Evolutionary conservation across 2,888 invertebrate species (phyloP).

Genomic region (Brachycybe producta): DNA sequence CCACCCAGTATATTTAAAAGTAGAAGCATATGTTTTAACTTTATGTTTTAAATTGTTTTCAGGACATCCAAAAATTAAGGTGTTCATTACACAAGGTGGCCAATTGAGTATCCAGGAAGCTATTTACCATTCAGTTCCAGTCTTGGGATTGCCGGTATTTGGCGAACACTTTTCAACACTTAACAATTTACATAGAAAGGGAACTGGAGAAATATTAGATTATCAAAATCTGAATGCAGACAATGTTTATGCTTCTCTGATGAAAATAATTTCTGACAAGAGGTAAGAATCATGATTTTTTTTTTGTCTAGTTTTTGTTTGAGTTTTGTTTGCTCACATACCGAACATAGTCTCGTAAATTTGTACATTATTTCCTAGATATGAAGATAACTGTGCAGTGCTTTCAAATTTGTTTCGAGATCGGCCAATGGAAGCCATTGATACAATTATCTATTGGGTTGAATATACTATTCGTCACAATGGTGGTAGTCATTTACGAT

Average conservation of each 20-base stretch:
- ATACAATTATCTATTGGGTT: constrained; percentile 7
- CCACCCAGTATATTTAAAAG: too few relatives aligned
- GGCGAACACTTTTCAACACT: neutral
- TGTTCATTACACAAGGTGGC: neutral
- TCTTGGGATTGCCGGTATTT: neutral
- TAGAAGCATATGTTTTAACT: neutral
- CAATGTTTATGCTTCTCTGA: too few relatives aligned
- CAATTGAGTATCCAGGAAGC: neutral
- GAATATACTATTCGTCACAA: constrained; percentile 10
- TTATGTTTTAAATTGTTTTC: neutral
- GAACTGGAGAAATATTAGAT: too few relatives aligned
- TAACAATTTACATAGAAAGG: too few relatives aligned
- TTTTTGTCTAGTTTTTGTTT: too few relatives aligned
- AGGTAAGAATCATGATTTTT: too few relatives aligned
- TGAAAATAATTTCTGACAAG: too few relatives aligned
- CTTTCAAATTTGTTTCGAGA: neutral
- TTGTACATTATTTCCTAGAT: neutral
- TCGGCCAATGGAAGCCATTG: neutral
- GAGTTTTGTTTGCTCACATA: too few relatives aligned
- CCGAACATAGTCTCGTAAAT: too few relatives aligned
- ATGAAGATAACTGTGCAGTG: neutral
- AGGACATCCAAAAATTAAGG: neutral
- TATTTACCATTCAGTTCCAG: neutral
- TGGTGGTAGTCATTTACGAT: constrained; percentile 10
- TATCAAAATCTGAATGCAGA: too few relatives aligned